These are phyloP conservation scores for Spilosoma lubricipeda DNA, from an alignment of 2,888 invertebrate species.

Conservation along the genomic window DNA sequence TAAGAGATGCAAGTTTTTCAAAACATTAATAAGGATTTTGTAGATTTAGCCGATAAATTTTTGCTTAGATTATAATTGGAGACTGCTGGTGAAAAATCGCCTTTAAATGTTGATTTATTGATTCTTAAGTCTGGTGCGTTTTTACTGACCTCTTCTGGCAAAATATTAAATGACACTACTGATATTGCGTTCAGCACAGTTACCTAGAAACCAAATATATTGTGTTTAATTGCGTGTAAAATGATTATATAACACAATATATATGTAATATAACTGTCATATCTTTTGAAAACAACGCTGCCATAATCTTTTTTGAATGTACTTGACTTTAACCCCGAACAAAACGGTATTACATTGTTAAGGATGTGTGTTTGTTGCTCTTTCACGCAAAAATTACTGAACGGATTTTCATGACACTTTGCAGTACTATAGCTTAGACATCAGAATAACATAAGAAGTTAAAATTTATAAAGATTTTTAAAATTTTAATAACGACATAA, in stretches of 20 bases:
- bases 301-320: neutral
- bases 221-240: neutral
- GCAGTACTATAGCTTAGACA: too few relatives aligned
- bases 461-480: too few relatives aligned
- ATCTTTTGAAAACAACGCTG: neutral
- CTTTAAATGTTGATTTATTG: too few relatives aligned
- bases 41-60: too few relatives aligned
- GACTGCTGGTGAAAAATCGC: neutral
- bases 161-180: neutral
- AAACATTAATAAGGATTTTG: neutral
- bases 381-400: too few relatives aligned
- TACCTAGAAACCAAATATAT: neutral
- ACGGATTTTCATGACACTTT: too few relatives aligned
- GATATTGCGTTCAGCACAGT: neutral
- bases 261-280: neutral
- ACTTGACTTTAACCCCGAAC: slow-evolving; percentile 2
- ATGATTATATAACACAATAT: neutral
- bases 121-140: neutral
- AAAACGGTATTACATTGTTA: slow-evolving; percentile 3
- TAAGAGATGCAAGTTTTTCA: too few relatives aligned
- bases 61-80: neutral
- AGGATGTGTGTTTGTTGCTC: too few relatives aligned
- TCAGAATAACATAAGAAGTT: too few relatives aligned
- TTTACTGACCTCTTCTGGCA: neutral
- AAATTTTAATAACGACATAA: too few relatives aligned